A percentile compares a stretch with the other conserved stretches of the same genome.
These are phyloP conservation scores for Tapera naevia DNA, from an alignment of 2,797 vertebrate genomes.

Conservation along the genomic window DNA sequence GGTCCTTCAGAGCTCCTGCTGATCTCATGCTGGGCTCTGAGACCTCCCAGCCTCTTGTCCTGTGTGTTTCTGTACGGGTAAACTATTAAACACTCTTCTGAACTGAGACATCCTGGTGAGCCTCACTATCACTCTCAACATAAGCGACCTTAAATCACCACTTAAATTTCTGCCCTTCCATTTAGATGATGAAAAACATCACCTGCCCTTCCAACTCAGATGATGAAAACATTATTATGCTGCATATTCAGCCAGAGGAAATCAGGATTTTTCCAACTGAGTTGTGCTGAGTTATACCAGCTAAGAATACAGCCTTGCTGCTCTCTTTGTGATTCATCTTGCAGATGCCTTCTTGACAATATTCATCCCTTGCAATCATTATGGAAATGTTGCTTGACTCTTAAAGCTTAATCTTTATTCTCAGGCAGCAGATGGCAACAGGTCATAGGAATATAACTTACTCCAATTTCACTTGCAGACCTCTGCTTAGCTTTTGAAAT, in stretches of 20 bases:
- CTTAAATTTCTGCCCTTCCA: background rate
- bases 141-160: background rate
- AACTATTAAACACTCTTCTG: background rate
- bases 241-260: background rate
- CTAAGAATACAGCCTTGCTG: background rate
- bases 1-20: background rate
- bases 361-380: background rate
- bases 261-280: background rate
- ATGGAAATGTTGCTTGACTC: background rate
- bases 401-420: background rate
- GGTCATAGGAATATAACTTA: background rate
- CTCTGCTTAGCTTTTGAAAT: conserved; percentile 8
- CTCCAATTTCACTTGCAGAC: background rate
- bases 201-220: background rate
- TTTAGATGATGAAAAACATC: background rate
- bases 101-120: background rate
- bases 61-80: background rate
- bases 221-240: background rate
- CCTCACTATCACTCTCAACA: background rate
- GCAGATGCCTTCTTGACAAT: background rate
- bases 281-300: background rate
- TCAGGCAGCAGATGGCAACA: conserved; percentile 21
- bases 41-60: background rate
- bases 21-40: background rate
- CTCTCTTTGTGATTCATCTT: background rate